These are phyloP conservation scores for Byasa hedistus DNA, from an alignment of 2,888 invertebrate species.

Conservation along the genomic window DNA sequence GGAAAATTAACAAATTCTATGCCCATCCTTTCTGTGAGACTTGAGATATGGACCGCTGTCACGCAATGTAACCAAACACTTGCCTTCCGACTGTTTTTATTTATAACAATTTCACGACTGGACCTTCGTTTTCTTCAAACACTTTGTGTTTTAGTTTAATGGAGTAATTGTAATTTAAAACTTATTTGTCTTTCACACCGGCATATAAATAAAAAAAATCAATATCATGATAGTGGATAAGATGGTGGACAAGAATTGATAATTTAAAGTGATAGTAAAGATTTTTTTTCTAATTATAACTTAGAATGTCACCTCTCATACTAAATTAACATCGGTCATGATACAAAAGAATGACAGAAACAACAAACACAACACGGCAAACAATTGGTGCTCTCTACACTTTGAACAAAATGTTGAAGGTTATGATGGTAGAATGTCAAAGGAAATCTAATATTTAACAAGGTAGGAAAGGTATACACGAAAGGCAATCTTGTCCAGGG, in stretches of 20 bases:
- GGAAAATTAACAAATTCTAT: conserved; percentile 71
- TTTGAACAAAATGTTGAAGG: conserved; percentile 30
- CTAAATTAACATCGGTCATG: too few species aligned
- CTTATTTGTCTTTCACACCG: too few species aligned
- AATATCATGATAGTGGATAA: too few species aligned
- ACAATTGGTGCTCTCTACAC: conserved; percentile 3
- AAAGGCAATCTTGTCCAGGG: conserved; percentile 69
- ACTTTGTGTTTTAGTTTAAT: too few species aligned
- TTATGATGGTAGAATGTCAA: conserved; percentile 37
- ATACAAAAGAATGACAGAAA: too few species aligned
- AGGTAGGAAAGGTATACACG: conserved; percentile 38
- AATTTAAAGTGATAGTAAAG: too few species aligned
- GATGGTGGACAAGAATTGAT: too few species aligned
- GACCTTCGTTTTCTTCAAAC: conserved; percentile 17
- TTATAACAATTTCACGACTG: conserved; percentile 9
- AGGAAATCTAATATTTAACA: conserved; percentile 44
- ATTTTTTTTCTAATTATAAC: too few species aligned
- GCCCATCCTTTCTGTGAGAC: conserved; percentile 62
- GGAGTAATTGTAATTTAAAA: too few species aligned
- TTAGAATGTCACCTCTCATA: too few species aligned
- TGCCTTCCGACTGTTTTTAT: conserved; percentile 27
- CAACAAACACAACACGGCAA: too few species aligned
- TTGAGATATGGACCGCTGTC: conserved; percentile 61
- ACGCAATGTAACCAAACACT: conserved; percentile 55
- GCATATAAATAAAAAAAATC: too few species aligned